Percentiles rank a stretch among this genome's conserved stretches.
These are phyloP conservation scores for Ophion obscuratus DNA, from an alignment of 2,888 invertebrate species.

Conservation along the genomic window DNA sequence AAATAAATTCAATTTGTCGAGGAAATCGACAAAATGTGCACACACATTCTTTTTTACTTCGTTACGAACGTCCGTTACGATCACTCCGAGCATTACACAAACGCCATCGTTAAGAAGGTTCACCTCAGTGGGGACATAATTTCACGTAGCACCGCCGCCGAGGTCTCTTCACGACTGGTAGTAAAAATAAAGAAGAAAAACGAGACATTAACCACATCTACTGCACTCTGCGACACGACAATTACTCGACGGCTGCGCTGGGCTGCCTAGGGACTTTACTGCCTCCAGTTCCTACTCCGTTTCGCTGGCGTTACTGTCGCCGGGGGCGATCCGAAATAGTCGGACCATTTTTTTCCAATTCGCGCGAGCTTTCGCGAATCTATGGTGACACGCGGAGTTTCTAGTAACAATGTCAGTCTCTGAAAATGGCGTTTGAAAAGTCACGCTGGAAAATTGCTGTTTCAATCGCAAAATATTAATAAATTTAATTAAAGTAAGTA, in stretches of 20 bases:
- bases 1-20: neutral
- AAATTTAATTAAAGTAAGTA: too few species aligned
- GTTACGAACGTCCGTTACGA: neutral
- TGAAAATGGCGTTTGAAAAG: neutral
- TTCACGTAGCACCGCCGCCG: neutral
- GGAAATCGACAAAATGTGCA: neutral
- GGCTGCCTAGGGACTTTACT: slow-evolving; percentile 1
- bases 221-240: neutral
- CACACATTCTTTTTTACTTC: neutral
- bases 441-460: neutral
- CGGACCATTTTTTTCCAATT: neutral
- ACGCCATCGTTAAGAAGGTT: neutral
- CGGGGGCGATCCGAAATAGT: neutral
- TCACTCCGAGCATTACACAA: neutral
- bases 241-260: neutral
- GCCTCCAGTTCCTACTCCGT: neutral
- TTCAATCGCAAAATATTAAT: neutral
- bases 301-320: neutral
- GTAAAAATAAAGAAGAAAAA: slow-evolving; percentile 6
- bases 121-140: neutral
- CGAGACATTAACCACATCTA: neutral
- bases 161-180: neutral
- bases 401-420: neutral
- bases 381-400: neutral
- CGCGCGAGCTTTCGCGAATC: neutral